A percentile compares a stretch with the other conserved stretches of the same genome.
phyloP scores from a whole-genome alignment of 2,797 vertebrate species.

The Gambelia wislizenii region DNA sequence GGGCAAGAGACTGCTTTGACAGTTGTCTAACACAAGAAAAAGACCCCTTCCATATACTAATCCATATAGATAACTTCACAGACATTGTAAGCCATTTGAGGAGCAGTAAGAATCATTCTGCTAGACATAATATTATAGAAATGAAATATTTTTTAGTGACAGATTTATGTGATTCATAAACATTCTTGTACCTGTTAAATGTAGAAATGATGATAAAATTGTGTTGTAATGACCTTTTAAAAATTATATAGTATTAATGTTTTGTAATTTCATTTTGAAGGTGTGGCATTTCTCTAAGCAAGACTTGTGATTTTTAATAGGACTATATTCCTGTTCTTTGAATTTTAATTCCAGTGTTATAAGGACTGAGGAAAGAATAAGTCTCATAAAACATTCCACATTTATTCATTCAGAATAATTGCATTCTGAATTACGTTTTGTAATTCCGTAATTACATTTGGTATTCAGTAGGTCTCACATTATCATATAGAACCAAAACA shows the following conservation, averaged over 20 bases:
- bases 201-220: conserved; percentile 36
- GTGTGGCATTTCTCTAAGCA: neutral
- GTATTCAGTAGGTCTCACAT: neutral
- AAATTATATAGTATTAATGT: conserved; percentile 25
- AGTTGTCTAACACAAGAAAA: neutral
- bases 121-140: conserved; percentile 6
- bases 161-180: conserved; percentile 6
- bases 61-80: neutral
- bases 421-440: too few relatives aligned
- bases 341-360: neutral
- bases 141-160: conserved; percentile 23
- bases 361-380: neutral
- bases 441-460: neutral
- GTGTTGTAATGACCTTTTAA: conserved; percentile 32
- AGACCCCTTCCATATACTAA: neutral
- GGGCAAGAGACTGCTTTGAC: neutral
- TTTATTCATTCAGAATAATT: conserved; percentile 30
- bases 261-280: conserved; percentile 21
- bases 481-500: neutral
- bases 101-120: conserved; percentile 6
- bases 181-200: conserved; percentile 32
- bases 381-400: conserved; percentile 3
- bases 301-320: neutral
- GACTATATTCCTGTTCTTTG: neutral
- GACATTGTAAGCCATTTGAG: neutral